phyloP scores from a whole-genome alignment of 2,797 vertebrate species.

The Lutjanus campechanus region DNA sequence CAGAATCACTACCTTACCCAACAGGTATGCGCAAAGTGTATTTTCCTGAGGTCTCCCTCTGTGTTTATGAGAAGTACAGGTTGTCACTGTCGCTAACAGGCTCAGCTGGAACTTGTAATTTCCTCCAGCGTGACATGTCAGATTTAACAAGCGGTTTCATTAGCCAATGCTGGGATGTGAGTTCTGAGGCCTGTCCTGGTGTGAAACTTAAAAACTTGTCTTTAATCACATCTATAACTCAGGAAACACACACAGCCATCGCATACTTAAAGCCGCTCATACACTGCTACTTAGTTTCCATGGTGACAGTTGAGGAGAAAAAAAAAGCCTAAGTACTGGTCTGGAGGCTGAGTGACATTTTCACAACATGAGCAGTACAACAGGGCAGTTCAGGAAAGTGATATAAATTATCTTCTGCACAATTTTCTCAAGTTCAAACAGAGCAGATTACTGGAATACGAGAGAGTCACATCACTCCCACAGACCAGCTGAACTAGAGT shows the following conservation, averaged over 20 bases:
- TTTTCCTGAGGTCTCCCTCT: constrained; percentile 4
- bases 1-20: background rate
- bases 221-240: constrained; percentile 31
- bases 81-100: constrained; percentile 39
- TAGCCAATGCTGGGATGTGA: constrained; percentile 17
- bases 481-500: background rate
- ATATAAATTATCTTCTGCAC: background rate
- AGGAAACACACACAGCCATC: background rate
- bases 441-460: background rate
- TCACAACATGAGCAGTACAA: constrained; percentile 17
- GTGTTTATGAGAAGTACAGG: constrained; percentile 34
- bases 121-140: constrained; percentile 39
- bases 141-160: constrained; percentile 57
- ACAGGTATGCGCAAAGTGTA: background rate
- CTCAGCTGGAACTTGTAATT: constrained; percentile 57
- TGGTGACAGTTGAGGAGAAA: constrained; percentile 17
- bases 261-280: background rate
- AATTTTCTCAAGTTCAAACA: constrained; percentile 15
- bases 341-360: constrained; percentile 27
- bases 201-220: constrained; percentile 21
- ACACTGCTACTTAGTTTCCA: constrained; percentile 41
- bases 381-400: constrained; percentile 6
- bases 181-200: constrained; percentile 19
- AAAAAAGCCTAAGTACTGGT: background rate
- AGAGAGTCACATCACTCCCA: constrained; percentile 1